Conservation (phyloP, 2,797 vertebrate genomes). For the Parambassis ranga region DNA sequence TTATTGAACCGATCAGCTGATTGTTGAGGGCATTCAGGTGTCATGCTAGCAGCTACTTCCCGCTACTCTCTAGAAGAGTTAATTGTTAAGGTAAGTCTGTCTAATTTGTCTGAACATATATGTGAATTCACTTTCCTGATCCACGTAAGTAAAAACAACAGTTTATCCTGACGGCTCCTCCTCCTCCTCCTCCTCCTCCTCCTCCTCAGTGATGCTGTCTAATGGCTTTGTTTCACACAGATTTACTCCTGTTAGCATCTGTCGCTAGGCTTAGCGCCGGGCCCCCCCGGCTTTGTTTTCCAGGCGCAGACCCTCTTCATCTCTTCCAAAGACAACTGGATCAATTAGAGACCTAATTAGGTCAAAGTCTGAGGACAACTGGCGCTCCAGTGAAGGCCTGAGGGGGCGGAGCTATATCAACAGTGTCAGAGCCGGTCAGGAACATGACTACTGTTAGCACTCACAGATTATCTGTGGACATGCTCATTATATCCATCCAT, state of each 20-base stretch:
- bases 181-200: neutral
- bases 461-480: too few relatives aligned
- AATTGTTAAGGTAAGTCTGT: too few relatives aligned
- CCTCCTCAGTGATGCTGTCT: constrained; percentile 4
- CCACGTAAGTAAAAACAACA: constrained; percentile 25
- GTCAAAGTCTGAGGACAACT: constrained; percentile 12
- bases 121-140: constrained; percentile 16
- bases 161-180: constrained; percentile 22
- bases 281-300: constrained; percentile 44
- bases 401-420: neutral
- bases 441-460: too few relatives aligned
- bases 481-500: too few relatives aligned
- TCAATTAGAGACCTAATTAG: constrained; percentile 60
- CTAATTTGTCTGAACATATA: neutral
- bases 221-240: constrained; percentile 48
- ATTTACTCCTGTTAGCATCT: constrained; percentile 70
- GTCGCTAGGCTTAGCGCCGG: constrained; percentile 49
- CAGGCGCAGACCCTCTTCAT: constrained; percentile 10
- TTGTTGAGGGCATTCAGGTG: too few relatives aligned
- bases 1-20: neutral
- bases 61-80: too few relatives aligned
- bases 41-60: too few relatives aligned
- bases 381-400: neutral
- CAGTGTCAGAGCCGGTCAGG: too few relatives aligned
- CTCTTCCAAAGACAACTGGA: constrained; percentile 39